Percentiles rank a stretch among this genome's conserved stretches.
These are phyloP conservation scores for Calycopis cecrops DNA, from an alignment of 1,140 invertebrate species.

Conservation along the genomic window DNA sequence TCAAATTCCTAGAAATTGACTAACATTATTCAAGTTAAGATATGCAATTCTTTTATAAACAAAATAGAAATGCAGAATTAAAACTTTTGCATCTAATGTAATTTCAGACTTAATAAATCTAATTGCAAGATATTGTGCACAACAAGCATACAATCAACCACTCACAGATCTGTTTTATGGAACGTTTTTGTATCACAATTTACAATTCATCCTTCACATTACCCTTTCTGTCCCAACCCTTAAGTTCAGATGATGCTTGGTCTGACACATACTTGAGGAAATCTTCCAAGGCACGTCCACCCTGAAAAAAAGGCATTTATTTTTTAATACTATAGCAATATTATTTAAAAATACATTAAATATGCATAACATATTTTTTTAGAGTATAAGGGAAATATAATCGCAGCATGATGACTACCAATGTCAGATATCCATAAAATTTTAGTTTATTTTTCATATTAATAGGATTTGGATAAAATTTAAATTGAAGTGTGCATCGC, in stretches of 20 bases:
- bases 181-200: constrained; percentile 55
- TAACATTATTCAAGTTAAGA: neutral
- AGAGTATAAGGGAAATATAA: too few species aligned
- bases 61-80: neutral
- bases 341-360: too few species aligned
- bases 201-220: constrained; percentile 85
- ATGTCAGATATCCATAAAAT: too few species aligned
- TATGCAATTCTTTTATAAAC: constrained; percentile 1
- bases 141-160: constrained; percentile 36
- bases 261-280: constrained; percentile 98
- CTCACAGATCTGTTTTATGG: constrained; percentile 61
- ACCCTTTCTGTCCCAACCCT: constrained; percentile 91
- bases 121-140: constrained; percentile 21
- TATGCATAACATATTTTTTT: too few species aligned
- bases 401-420: too few species aligned
- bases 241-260: constrained; percentile 92
- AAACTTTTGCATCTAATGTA: neutral
- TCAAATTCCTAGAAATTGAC: neutral
- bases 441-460: too few species aligned
- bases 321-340: neutral
- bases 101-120: constrained; percentile 2
- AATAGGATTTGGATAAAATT: too few species aligned
- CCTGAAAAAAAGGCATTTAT: constrained; percentile 68
- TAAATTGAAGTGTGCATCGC: too few species aligned
- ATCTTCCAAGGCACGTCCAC: constrained; percentile 95